These are phyloP conservation scores for Silvanus unidentatus DNA, from an alignment of 2,888 invertebrate genomes.

Conservation along the genomic window DNA sequence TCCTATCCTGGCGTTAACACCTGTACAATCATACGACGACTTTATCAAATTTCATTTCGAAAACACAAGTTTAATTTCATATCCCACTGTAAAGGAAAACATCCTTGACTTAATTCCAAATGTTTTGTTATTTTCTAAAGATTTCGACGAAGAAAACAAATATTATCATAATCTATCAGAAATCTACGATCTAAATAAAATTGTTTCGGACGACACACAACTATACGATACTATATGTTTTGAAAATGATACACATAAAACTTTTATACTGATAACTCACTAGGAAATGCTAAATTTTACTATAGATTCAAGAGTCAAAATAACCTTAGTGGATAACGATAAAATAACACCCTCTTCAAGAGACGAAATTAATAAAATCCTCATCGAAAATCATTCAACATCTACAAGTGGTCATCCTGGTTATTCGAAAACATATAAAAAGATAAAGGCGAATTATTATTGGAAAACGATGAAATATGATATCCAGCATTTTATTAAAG, in stretches of 20 bases:
- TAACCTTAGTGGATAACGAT: too few relatives aligned
- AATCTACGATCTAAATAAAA: background rate
- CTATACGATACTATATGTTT: background rate
- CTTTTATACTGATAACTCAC: background rate
- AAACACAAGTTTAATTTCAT: background rate
- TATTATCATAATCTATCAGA: background rate
- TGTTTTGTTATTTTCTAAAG: background rate
- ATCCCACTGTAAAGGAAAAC: background rate
- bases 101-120: background rate
- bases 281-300: too few relatives aligned
- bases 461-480: background rate
- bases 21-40: background rate
- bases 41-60: background rate
- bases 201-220: background rate
- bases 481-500: background rate
- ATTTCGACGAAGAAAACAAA: background rate
- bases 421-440: background rate
- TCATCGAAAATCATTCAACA: background rate
- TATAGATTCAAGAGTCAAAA: too few relatives aligned
- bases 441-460: background rate
- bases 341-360: too few relatives aligned
- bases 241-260: background rate
- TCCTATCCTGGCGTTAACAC: conserved; percentile 1
- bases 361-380: background rate
- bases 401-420: background rate